A percentile compares a stretch with the other conserved stretches of the same genome.
Conservation (phyloP, 1,140 invertebrate species). For the Callitettix versicolor region DNA sequence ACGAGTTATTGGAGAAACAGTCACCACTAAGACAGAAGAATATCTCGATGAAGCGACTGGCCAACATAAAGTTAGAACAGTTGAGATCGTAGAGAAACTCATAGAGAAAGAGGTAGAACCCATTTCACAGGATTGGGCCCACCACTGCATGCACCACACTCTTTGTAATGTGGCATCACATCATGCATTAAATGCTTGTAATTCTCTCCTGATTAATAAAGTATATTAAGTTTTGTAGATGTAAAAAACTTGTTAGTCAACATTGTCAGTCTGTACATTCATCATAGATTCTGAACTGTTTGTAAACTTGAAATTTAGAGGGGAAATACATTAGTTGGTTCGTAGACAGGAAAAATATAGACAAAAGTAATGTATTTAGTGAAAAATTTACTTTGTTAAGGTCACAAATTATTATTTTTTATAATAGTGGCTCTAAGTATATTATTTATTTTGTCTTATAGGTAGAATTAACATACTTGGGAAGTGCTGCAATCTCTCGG, state of each 20-base stretch:
- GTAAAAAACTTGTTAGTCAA: background rate
- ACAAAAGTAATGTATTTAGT: background rate
- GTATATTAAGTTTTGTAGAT: background rate
- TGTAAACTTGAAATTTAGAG: too few relatives aligned
- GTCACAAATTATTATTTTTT: background rate
- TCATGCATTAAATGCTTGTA: background rate
- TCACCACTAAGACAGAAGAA: slow-evolving; percentile 76
- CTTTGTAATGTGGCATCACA: background rate
- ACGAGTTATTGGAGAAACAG: slow-evolving; percentile 78
- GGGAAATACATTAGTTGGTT: too few relatives aligned
- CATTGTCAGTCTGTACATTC: background rate
- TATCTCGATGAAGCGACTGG: slow-evolving; percentile 75
- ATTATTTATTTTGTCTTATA: too few relatives aligned
- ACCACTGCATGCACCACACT: slow-evolving; percentile 1
- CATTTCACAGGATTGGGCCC: background rate
- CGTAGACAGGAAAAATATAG: too few relatives aligned
- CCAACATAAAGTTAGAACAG: slow-evolving; percentile 71
- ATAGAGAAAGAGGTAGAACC: slow-evolving; percentile 86
- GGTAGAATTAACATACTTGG: too few relatives aligned
- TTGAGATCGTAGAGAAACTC: slow-evolving; percentile 88
- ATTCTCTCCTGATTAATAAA: background rate
- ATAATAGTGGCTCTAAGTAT: background rate
- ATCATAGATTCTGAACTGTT: background rate
- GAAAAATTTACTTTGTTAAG: background rate
- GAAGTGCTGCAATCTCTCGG: too few relatives aligned